Evolutionary conservation across 2,888 invertebrate species (phyloP), one percentile per base, ranked within the genome.

Genomic region (Tenthredo notha): DNA sequence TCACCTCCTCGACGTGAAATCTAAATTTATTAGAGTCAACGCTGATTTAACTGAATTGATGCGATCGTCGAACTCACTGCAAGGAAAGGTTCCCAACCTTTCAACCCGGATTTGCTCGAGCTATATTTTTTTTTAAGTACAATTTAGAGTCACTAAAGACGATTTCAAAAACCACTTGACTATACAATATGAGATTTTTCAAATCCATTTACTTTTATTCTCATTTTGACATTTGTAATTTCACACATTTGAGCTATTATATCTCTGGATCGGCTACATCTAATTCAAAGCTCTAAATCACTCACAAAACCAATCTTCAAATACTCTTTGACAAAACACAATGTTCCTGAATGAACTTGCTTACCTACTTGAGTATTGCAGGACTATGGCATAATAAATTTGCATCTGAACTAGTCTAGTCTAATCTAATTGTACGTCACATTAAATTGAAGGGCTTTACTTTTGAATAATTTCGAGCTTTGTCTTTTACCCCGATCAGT

Each of bases 21-120:
- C 10, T 43, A 43, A 74, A 74, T 74, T 74, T 43, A 43, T 74
- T 74, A 10, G 3, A 74, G 40, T n/a, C 25, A 74, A 74, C 74
- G 21, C 21, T 74, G 74, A 74, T 43, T 43, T 9, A 43, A 74
- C 74, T 25, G 6, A 74, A 43, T 43, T 74, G 74, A 43, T 40
- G 43, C 43, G 74, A 74, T 40, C 21, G 21, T 74, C 43, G 40
- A 43, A 74, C 74, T 74, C 43, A 43, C 72, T n/a, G 10, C 21
- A 43, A 43, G 25, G 21, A 12, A 43, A n/a, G 12, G 43, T 74
- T 43, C 43, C 74, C 33, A 67, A 67, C 67, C 33, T 67, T 6
- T 33, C 18, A 67, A 33, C 6, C 4, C 67, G 25, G 33, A 67
- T 18, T 33, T 67, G 18, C 67, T 3, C 4, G 3, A 12, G 15